Percentiles rank a stretch among this genome's conserved stretches.
phyloP scores from a whole-genome alignment of 2,113 vertebrate genomes.

The Chascanopsetta lugubris region DNA sequence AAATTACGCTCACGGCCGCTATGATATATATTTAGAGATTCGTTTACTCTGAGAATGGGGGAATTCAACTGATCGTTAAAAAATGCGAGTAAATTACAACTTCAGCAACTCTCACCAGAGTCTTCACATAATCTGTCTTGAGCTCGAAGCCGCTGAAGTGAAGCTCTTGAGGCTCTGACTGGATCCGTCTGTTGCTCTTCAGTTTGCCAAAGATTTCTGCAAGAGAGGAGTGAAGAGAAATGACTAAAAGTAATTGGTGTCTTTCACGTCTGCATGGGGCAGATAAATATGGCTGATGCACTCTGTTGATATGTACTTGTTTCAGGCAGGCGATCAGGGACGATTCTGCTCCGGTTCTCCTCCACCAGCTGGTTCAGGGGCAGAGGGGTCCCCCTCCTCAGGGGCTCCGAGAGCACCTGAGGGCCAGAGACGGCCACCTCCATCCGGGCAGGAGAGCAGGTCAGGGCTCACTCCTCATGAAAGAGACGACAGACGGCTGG shows the following conservation, averaged over 20 bases:
- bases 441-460: slow-evolving; percentile 69
- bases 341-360: slow-evolving; percentile 69
- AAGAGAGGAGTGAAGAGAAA: slow-evolving; percentile 4
- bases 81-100: background rate
- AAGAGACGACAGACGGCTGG: slow-evolving; percentile 31
- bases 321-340: slow-evolving; percentile 86
- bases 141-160: slow-evolving; percentile 92
- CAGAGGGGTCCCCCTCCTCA: slow-evolving; percentile 63
- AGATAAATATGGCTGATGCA: no score
- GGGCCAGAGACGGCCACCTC: slow-evolving; percentile 68
- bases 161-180: slow-evolving; percentile 87
- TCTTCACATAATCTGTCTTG: slow-evolving; percentile 83
- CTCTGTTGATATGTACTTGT: slow-evolving; percentile 78
- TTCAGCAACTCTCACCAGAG: slow-evolving; percentile 79
- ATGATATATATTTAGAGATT: background rate
- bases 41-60: background rate
- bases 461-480: slow-evolving; percentile 18
- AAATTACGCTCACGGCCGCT: background rate
- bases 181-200: slow-evolving; percentile 81
- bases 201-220: slow-evolving; percentile 84
- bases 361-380: slow-evolving; percentile 85
- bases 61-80: background rate
- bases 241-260: background rate
- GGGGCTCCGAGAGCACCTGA: slow-evolving; percentile 28
- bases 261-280: background rate